Conservation (phyloP, 2,113 vertebrate genomes). For the Octodon degus region DNA sequence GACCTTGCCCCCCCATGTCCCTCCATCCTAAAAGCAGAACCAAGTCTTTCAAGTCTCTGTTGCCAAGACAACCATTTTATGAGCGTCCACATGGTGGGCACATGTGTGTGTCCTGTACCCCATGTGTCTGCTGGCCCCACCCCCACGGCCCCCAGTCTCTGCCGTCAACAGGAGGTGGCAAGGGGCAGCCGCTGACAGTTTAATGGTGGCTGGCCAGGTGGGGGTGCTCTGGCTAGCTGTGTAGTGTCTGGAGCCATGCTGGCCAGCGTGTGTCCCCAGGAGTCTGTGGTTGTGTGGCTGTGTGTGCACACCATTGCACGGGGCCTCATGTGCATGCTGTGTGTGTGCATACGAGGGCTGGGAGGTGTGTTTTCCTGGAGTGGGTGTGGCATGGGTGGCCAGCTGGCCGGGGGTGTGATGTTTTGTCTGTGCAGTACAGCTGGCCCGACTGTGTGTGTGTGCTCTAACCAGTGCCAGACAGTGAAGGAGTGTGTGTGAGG, state of each 20-base stretch:
- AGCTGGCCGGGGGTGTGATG: neutral
- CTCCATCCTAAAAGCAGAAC: neutral
- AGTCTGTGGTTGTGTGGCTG: neutral
- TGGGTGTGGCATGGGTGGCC: neutral
- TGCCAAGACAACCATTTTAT: slow-evolving; percentile 61
- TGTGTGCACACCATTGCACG: neutral
- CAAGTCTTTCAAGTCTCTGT: slow-evolving; percentile 56
- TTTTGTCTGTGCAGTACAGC: too few relatives aligned
- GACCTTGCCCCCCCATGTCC: neutral
- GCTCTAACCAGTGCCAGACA: neutral
- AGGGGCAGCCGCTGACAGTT: slow-evolving; percentile 67
- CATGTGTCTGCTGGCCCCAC: slow-evolving; percentile 50
- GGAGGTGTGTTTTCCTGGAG: neutral
- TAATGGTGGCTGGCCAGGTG: slow-evolving; percentile 3
- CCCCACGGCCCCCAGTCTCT: neutral
- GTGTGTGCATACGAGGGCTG: neutral
- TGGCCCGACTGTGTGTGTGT: neutral
- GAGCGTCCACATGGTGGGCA: slow-evolving; percentile 78
- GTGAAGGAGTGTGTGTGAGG: neutral
- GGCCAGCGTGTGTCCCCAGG: neutral
- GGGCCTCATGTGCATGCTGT: neutral
- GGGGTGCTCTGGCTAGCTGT: neutral
- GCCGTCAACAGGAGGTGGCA: neutral
- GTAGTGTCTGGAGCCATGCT: neutral
- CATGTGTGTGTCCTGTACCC: slow-evolving; percentile 72